Conservation (phyloP, 2,113 vertebrate genomes). For the Cynopterus brachyotis region DNA sequence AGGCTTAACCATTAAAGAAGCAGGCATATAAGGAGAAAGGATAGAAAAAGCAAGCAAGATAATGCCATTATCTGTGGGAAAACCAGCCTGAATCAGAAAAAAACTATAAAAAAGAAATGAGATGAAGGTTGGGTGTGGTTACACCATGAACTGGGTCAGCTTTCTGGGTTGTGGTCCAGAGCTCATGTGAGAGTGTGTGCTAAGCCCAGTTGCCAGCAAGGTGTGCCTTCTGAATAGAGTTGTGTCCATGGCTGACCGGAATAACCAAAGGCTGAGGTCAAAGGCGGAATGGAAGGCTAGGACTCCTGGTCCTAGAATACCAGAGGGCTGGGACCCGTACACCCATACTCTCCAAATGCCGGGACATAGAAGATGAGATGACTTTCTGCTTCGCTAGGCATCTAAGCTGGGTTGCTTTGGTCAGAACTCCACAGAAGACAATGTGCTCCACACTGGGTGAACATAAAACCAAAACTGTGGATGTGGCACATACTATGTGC, state of each 20-base stretch:
- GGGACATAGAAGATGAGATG: not conserved
- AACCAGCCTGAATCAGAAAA: no score
- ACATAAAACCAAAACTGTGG: not conserved
- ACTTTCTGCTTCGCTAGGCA: not conserved
- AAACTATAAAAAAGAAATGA: no score
- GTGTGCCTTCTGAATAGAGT: not conserved
- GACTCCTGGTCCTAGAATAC: not conserved
- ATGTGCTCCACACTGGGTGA: not conserved
- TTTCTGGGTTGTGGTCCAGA: not conserved
- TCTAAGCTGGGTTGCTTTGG: not conserved
- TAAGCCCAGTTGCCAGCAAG: not conserved
- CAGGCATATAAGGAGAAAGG: no score
- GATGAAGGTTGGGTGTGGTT: no score
- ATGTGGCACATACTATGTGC: not conserved
- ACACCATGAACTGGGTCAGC: not conserved
- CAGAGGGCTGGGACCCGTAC: not conserved
- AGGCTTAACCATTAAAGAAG: no score
- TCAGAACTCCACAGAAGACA: not conserved
- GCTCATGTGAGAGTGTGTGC: not conserved
- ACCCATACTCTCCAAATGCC: not conserved
- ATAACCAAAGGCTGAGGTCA: not conserved
- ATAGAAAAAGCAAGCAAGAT: no score
- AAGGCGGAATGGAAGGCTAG: not conserved
- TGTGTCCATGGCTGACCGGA: not conserved
- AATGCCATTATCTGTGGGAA: no score